Evolutionary conservation across 2,888 invertebrate genomes (phyloP), one percentile per base, ranked within the genome.

Genomic region (Bhutanitis thaidina): DNA sequence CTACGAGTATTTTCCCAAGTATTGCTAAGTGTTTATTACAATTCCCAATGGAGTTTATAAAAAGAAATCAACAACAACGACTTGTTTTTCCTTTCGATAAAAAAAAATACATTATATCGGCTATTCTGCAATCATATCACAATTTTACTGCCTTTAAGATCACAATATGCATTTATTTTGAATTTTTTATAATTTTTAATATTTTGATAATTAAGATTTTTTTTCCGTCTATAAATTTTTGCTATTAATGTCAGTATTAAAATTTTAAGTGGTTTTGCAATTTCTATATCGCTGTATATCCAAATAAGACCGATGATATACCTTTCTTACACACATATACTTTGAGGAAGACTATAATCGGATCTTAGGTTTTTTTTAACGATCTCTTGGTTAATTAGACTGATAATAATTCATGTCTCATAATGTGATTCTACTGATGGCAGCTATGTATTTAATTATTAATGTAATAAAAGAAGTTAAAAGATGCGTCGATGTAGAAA

Each of bases 321-420:
- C 27, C 8, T 27, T 27, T 27, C 7, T 27, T 8, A 8, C 7
- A 27, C 27, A 27, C 8, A 8, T 4, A 27, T 4, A 12, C 20
- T 9, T 30, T 2, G 10, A 20, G 8, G n/a, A 1, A 25, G 12
- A 5, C 25, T 30, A 25, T 39, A 15, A 14, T 48, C 36, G 29
- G 3, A 7, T 25, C 13, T 41, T 35, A 27, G 34, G 34, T 43
- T 39, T 35, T 27, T 20, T 36, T 44, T 27, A n/a, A n/a, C 25
- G 50, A 50, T 44, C 44, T 50, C 44, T 38, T 15, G 15, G 35
- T 27, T 45, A 16, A 27, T n/a, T 49, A 50, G 44, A 48, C 48
- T 48, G 48, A 44, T 27, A 25, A 38, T 32, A 34, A 29, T 37
- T 10, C 32, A 16, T 13, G 15, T 38, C 34, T 34, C 5, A 14